Conservation (phyloP, 2,113 vertebrate species). For the Eptatretus burgeri region DNA sequence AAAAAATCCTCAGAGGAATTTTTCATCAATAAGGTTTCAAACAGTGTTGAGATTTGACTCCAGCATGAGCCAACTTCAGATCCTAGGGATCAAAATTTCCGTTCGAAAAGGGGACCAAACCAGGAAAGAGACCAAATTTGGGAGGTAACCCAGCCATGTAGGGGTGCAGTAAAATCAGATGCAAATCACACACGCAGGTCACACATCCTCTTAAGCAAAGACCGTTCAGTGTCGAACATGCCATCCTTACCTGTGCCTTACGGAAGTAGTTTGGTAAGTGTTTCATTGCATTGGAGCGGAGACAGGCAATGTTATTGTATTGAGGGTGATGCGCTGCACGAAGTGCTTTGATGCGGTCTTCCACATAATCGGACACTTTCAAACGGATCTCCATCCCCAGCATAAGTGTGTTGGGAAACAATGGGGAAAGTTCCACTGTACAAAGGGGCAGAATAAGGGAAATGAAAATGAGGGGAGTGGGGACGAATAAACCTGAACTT, state of each 20-base stretch:
- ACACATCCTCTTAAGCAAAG: too few relatives aligned
- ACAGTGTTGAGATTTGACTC: too few relatives aligned
- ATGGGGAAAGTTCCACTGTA: slow-evolving; percentile 39
- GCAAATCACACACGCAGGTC: too few relatives aligned
- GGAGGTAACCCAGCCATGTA: too few relatives aligned
- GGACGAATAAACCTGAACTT: background rate
- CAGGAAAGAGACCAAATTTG: too few relatives aligned
- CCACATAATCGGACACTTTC: slow-evolving; percentile 63
- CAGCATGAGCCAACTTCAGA: too few relatives aligned
- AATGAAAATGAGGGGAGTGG: background rate
- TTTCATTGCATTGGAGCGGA: slow-evolving; percentile 78
- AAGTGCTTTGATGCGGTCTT: slow-evolving; percentile 40
- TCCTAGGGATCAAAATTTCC: too few relatives aligned
- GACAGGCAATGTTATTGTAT: slow-evolving; percentile 60
- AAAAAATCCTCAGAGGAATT: too few relatives aligned
- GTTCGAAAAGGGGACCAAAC: too few relatives aligned
- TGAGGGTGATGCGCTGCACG: slow-evolving; percentile 24
- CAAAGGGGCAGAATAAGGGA: slow-evolving; percentile 7
- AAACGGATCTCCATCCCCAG: slow-evolving; percentile 58
- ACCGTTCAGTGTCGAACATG: too few relatives aligned
- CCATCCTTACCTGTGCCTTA: slow-evolving; percentile 38
- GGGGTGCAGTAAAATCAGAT: too few relatives aligned
- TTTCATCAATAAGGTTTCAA: too few relatives aligned
- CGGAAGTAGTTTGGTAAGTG: slow-evolving; percentile 58
- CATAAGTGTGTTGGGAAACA: slow-evolving; percentile 44